Evolutionary conservation across 2,797 vertebrate genomes (phyloP), one percentile per base, ranked within the genome.

Genomic region (Megaceryle alcyon): DNA sequence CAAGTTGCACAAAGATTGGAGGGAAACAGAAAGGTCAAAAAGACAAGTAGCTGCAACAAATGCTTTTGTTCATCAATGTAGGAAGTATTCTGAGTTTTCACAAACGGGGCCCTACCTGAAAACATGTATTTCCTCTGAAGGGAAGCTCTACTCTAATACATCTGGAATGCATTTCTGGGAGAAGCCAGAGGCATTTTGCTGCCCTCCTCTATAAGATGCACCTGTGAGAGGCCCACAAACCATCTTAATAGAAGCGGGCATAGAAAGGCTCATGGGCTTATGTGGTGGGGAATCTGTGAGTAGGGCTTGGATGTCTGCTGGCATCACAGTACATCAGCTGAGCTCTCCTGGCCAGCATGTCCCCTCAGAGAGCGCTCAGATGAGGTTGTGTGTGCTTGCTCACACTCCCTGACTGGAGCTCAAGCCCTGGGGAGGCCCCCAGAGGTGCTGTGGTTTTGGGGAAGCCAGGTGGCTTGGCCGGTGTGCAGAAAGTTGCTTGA

Each of bases 91-190:
- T 75, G 87, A 57, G 48, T 49, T 87, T 90, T 91, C 87, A 57
- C 33, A 28, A 57, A 16, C 26, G 56, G 43, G 44, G 21, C 57
- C 44, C 35, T 95, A 96, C 96, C 86, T 93, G 79, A 92, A 80
- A 90, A 94, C 35, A 57, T 16, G 43, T 54, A 63, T 78, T 96
- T 96, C 92, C 86, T 94, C 91, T 71, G 64, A 93, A 94, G 93
- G 63, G 81, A 92, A 75, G 48, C 41, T 94, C 60, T 90, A 18
- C 51, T 49, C 43, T 23, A 41, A 31, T 51, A 88, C 95, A 95
- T 94, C 93, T 97, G 96, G 89, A 91, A 86, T 21, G 53, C 64
- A 94, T 97, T 95, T 82, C 41, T 71, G 20, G 73, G n/a, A 87
- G 86, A 77, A 92, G 93, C 88, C 71, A 88, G 81, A 77, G 83